phyloP scores from a whole-genome alignment of 92 coral and sea anemone species.

The Umimayanthus kanabou region DNA sequence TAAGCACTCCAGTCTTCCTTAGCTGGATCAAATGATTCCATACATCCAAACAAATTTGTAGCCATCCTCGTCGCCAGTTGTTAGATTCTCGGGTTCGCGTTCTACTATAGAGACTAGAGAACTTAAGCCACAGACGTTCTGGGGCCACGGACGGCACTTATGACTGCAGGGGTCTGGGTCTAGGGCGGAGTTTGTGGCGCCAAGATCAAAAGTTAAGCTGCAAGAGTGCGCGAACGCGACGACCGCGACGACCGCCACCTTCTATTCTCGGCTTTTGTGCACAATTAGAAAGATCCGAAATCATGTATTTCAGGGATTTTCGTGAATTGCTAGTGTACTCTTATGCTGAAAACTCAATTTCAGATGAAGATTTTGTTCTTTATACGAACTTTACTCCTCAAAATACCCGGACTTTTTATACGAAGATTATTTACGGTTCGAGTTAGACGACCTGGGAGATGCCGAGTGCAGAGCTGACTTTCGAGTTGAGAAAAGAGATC shows the following conservation, averaged over 20 bases:
- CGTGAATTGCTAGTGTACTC: not conserved
- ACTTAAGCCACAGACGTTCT: conserved; percentile 11
- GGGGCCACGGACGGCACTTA: conserved; percentile 3
- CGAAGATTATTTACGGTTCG: conserved; percentile 46
- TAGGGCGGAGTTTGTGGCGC: conserved; percentile 9
- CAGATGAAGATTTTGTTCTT: conserved; percentile 43
- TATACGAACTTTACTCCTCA: conserved; percentile 41
- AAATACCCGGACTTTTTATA: conserved; percentile 43
- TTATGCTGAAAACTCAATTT: conserved; percentile 21
- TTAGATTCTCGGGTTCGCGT: too few relatives aligned
- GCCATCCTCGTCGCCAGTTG: too few relatives aligned
- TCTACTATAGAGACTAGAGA: too few relatives aligned
- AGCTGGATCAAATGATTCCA: too few relatives aligned
- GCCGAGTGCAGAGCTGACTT: conserved; percentile 47
- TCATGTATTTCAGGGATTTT: conserved; percentile 6
- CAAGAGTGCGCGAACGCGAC: conserved; percentile 9
- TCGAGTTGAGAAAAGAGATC: conserved; percentile 53
- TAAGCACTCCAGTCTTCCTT: too few relatives aligned
- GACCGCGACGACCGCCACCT: not conserved
- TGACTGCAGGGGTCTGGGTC: conserved; percentile 24
- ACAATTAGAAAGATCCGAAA: not conserved
- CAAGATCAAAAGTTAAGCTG: conserved; percentile 3
- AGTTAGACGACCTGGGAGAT: conserved; percentile 47
- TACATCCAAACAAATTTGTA: too few relatives aligned
- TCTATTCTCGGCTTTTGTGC: not conserved